Evolutionary conservation across 2,888 invertebrate species (phyloP), one percentile per base, ranked within the genome.

Genomic region (Noctuana brunneofusca): DNA sequence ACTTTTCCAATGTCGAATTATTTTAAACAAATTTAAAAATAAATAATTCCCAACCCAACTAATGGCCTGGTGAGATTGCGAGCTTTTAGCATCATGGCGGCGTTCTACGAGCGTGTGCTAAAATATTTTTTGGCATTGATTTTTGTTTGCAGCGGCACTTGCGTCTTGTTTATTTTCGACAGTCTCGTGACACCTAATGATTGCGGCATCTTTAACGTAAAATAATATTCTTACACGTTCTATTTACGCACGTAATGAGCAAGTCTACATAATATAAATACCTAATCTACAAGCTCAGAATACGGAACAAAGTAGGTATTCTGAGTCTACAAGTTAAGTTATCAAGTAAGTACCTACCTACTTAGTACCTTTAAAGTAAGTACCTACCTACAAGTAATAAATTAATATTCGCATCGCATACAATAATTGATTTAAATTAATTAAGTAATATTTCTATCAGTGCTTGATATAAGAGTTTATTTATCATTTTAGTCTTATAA

Each of bases 131-230:
- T 87, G 87, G 87, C 87, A 84, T 71, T 70, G 64, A 63, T 38
- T 63, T 65, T 66, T 68, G 70, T 60, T 60, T 60, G 60, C 60
- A 48, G 54, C 46, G 14, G 22, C 54, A 60, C 60, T 60, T 70
- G 58, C 64, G 65, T 68, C 73, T 79, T 86, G 81, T 84, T 85
- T 88, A 87, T 87, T 87, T 87, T 82, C 75, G 80, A 75, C 64
- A 71, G 76, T 82, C 80, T 73, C 77, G 79, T 84, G 78, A 77
- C 70, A 67, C 63, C 68, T 72, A 64, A 67, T 65, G 65, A 68
- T 68, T 65, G 54, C 62, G 60, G 38, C 57, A 35, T 58, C 49
- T 52, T 53, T 56, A 64, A 64, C 64, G 57, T 63, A 55, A 35
- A 54, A 35, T 9, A 57, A 63, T 41, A 22, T 63, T 63, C 43